Evolutionary conservation across 2,797 vertebrate species (phyloP), one percentile per base, ranked within the genome.

Genomic region (Catharus ustulatus): DNA sequence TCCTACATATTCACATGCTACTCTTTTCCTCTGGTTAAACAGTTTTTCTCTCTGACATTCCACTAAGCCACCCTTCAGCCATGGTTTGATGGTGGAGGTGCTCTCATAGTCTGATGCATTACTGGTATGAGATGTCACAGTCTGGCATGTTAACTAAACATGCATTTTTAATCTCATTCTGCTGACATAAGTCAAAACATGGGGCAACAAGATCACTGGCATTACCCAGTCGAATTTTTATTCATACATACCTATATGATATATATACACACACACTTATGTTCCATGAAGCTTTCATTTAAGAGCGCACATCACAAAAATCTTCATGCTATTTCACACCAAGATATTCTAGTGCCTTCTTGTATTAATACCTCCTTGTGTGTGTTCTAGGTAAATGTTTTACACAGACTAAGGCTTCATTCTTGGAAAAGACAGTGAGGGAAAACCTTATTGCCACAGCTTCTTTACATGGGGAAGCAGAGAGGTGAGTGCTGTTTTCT

Each of bases 381-480:
- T 63, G 15, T 55, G 42, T 30, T 34, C 26, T 59, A 5, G 29
- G 16, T 34, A 59, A 73, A 48, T 57, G 4, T 38, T 87, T 64
- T 57, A 52, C 23, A 73, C 2, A 17, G 27, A 43, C 10, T 46
- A 51, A 64, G 20, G 66, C 5, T 49, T 11, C 20, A 17, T 73
- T 76, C 32, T 72, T 72, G 18, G 13, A 57, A 27, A 34, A 19
- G 51, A 57, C 21, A 6, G 42, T 48, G 26, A 48, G 12, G 15
- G 18, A 1, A 57, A 5, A 43, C 18, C 8, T n/a, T 26, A 12
- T 18, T 48, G 10, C 57, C 38, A 29, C 67, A 64, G 7, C 8
- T 49, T 57, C 15, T 19, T 51, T 32, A n/a, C 0, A 0, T 12
- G 19, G 17, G 10, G 36, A 72, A 72, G 27, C 13, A 63, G 58